Percentiles rank a stretch among this genome's conserved stretches.
Conservation (phyloP, 2,797 vertebrate genomes). For the Neosilurus mollespiculum region DNA sequence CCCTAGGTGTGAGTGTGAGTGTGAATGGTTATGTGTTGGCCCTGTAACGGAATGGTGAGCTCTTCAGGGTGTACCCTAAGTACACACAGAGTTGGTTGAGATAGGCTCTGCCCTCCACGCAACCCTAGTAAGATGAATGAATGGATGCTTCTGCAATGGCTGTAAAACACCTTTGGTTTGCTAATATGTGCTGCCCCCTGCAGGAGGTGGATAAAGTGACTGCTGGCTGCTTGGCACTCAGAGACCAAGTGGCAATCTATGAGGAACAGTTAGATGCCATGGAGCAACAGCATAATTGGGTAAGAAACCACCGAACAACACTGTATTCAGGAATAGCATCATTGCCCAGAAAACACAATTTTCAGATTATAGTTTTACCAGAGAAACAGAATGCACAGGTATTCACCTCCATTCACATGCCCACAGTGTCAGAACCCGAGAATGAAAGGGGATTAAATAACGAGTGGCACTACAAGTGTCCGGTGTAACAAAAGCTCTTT, state of each 20-base stretch:
- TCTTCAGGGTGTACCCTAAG: too few species aligned
- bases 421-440: not conserved
- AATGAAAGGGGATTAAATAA: not conserved
- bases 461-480: too few species aligned
- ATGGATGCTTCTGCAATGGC: not conserved
- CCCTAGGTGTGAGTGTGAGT: too few species aligned
- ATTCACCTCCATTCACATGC: not conserved
- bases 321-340: not conserved
- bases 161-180: conserved; percentile 14
- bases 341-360: not conserved
- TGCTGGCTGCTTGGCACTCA: conserved; percentile 74
- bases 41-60: too few species aligned
- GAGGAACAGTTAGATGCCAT: conserved; percentile 72
- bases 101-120: too few species aligned
- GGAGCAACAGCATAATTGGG: conserved; percentile 68
- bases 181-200: conserved; percentile 47
- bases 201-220: conserved; percentile 74
- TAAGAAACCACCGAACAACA: conserved; percentile 53
- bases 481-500: too few species aligned
- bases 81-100: too few species aligned
- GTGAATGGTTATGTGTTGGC: too few species aligned
- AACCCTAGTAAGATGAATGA: too few species aligned
- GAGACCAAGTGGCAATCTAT: conserved; percentile 74
- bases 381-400: not conserved
- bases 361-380: not conserved